Evolutionary conservation across 2,797 vertebrate genomes (phyloP).

Genomic region (Pipistrellus pygmaeus): DNA sequence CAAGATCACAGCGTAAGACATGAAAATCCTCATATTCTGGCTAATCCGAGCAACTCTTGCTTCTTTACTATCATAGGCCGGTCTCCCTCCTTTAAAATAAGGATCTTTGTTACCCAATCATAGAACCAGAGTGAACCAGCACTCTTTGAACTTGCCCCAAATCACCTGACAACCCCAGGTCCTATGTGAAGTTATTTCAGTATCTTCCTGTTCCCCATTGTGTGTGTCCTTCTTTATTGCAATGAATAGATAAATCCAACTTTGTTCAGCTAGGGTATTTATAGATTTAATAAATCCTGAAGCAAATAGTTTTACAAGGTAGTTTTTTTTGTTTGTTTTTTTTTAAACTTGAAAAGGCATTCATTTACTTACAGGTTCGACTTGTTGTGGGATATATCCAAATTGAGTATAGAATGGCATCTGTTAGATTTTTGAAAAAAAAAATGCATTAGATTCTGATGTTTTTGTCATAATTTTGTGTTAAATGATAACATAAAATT

Average conservation of each 20-base stretch:
- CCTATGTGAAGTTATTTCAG: not conserved
- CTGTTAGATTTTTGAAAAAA: conserved; percentile 71
- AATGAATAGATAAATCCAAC: not conserved
- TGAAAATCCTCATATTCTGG: not conserved
- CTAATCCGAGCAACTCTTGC: not conserved
- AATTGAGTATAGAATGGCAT: conserved; percentile 72
- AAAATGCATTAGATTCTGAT: conserved; percentile 29
- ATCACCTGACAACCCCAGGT: not conserved
- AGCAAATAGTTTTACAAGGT: conserved; percentile 13
- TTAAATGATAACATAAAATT: conserved; percentile 9
- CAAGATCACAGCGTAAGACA: not conserved
- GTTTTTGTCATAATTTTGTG: conserved; percentile 41
- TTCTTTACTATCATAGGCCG: not conserved
- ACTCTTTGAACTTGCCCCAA: not conserved
- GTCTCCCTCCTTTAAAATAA: not conserved
- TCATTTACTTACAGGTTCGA: conserved; percentile 72
- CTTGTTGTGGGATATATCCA: conserved; percentile 70
- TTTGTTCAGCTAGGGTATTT: not conserved
- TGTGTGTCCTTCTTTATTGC: not conserved
- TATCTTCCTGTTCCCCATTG: not conserved
- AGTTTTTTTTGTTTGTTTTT: not conserved
- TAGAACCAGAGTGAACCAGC: not conserved
- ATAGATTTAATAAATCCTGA: not conserved
- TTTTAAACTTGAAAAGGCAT: not conserved
- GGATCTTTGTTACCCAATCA: not conserved